phyloP scores from a whole-genome alignment of 2,888 invertebrate genomes.

The Cyclophora punctaria region DNA sequence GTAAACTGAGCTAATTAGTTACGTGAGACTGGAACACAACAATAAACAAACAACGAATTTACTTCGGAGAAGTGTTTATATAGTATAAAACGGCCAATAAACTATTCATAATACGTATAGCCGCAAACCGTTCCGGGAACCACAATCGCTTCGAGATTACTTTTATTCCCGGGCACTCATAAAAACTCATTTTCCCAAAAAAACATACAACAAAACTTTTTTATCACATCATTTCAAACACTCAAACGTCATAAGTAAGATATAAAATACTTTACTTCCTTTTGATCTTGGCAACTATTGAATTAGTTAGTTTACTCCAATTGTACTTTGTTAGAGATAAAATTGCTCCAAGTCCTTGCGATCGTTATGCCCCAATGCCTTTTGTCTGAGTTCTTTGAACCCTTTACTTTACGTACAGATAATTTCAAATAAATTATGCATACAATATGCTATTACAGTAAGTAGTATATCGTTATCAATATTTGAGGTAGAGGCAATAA shows the following conservation, averaged over 20 bases:
- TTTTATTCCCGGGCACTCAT: too few relatives aligned
- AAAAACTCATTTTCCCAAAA: background rate
- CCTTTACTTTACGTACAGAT: slow-evolving; percentile 8
- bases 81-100: too few relatives aligned
- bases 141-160: too few relatives aligned
- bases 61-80: too few relatives aligned
- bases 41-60: too few relatives aligned
- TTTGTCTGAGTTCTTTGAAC: slow-evolving; percentile 10
- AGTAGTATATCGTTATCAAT: too few relatives aligned
- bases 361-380: slow-evolving; percentile 2
- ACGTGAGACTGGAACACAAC: too few relatives aligned
- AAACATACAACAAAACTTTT: background rate
- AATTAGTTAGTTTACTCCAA: slow-evolving; percentile 22
- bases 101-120: too few relatives aligned
- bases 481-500: too few relatives aligned
- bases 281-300: slow-evolving; percentile 22
- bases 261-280: slow-evolving; percentile 13
- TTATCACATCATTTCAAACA: slow-evolving; percentile 8
- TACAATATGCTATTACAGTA: slow-evolving; percentile 12
- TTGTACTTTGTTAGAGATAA: slow-evolving; percentile 21
- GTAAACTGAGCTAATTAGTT: too few relatives aligned
- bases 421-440: slow-evolving; percentile 13
- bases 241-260: slow-evolving; percentile 7
- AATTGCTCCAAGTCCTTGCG: slow-evolving; percentile 18
- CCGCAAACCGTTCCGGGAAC: too few relatives aligned